Base-by-base conservation (phyloP, 2,113 vertebrate species). In the Channa argus region DNA sequence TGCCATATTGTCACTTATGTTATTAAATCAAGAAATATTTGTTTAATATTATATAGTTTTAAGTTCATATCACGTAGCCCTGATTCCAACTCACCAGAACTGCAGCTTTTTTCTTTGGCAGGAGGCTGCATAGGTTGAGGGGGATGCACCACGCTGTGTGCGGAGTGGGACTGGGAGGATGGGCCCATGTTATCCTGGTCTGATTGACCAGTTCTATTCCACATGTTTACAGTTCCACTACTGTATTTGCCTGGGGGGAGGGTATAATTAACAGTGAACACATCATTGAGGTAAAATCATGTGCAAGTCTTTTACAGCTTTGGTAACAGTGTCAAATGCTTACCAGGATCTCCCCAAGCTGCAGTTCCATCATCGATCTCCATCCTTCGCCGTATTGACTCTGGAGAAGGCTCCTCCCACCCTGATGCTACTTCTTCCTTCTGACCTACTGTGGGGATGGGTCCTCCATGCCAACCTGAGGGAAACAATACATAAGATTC, bases 321-420 rank as follows among this genome's bases (percentile, higher is more conserved):
- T 24, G 24, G 24, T 24, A 24, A 24, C 24, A 1, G 24, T 24
- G 24, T 37, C 1, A 2, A 6, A 24, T 15, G 38, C 52, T 84
- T 89, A 90, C 90, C 96, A 2, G 98, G 98, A 60, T 99, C 97
- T 59, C 98, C 98, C 98, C 98, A 99, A 45, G 98, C 97, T 4
- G 97, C 94, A 53, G 98, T 99, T 58, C 98, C 98, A 68, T 99
- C 98, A 71, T 99, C 98, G 2, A 99, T 97, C 88, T 98, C 97
- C 95, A 97, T 98, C 75, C 96, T 96, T 4, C 98, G 95, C 47
- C 98, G 95, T 56, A 98, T 93, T 14, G 98, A 98, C 80, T 99
- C 98, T 0, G 98, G 98, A 78, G 97, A 99, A 0, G 97, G 97
- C 70, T 99, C 98, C 91, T 98, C 98, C 98, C 98, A 99, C 66